Conservation (phyloP, 2,113 vertebrate genomes). For the Pseudonaja textilis region DNA sequence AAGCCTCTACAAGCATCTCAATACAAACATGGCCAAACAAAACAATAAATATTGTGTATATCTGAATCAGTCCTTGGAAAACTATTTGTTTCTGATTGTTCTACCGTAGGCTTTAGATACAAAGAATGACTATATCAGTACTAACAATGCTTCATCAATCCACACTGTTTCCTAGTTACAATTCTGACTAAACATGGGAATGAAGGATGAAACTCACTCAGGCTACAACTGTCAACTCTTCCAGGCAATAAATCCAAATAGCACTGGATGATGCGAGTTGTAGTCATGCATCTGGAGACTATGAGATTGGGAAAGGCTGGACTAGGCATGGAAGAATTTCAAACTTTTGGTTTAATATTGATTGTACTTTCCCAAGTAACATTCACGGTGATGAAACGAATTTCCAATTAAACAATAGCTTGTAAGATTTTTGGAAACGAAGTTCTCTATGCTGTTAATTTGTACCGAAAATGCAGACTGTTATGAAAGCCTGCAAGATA, state of each 20-base stretch:
- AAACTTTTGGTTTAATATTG: background rate
- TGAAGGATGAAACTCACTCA: background rate
- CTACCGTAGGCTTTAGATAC: background rate
- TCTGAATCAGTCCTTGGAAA: background rate
- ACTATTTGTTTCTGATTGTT: background rate
- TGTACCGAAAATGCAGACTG: background rate
- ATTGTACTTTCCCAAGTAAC: background rate
- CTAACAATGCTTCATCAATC: slow-evolving; percentile 4
- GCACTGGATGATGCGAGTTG: background rate
- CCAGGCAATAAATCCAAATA: background rate
- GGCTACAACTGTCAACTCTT: background rate
- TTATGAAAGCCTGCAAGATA: background rate
- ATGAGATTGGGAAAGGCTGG: background rate
- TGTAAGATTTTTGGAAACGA: background rate
- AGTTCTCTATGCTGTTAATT: background rate
- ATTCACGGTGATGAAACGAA: background rate
- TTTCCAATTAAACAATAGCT: background rate
- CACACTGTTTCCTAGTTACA: slow-evolving; percentile 17
- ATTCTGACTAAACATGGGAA: slow-evolving; percentile 41
- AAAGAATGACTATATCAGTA: background rate
- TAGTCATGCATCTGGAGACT: background rate
- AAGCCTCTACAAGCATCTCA: background rate
- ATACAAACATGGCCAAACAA: background rate
- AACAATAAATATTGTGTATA: background rate
- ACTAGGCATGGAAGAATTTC: background rate